Evolutionary conservation across 2,888 invertebrate genomes (phyloP), one percentile per base, ranked within the genome.

Genomic region (Meghimatium bilineatum): DNA sequence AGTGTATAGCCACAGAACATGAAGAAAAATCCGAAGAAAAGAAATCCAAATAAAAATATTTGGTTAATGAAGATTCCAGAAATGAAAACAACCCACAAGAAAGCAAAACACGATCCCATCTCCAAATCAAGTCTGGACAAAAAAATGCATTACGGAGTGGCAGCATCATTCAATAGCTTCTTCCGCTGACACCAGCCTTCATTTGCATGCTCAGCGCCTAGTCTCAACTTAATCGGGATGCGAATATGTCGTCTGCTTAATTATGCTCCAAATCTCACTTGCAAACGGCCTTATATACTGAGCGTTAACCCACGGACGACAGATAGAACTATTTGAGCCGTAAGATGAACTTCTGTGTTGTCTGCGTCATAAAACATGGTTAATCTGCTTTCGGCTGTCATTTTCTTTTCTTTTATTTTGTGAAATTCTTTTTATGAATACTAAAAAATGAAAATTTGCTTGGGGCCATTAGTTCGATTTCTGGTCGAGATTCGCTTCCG

Each of bases 231-330:
- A 32, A 66, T 66, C 66, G 66, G 23, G 23, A 66, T 66, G 29
- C 66, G 23, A 66, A 66, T 66, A 66, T 66, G 29, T 29, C 29
- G 32, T 17, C 23, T 29, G 66, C n/a, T n/a, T n/a, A 32, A 29
- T 29, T 66, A 66, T 66, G 66, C 32, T 5, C 66, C n/a, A 14
- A 66, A 66, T 66, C 66, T 66, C 66, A 66, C 66, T 66, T 66
- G 66, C 66, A 66, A 66, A 66, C 32, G 23, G 66, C 66, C n/a
- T 26, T 26, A 66, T 66, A 26, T 66, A 66, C 29, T 29, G 66
- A 66, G 32, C 3, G 66, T 66, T 2, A 66, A 66, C 29, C 32
- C 29, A 66, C 10, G 66, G n/a, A n/a, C 29, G 32, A 32, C 3
- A 66, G 66, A 10, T 29, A 66, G 66, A 29, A 66, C 66, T 66